Evolutionary conservation across 2,888 invertebrate genomes (phyloP).

Genomic region (Conomelus anceps): DNA sequence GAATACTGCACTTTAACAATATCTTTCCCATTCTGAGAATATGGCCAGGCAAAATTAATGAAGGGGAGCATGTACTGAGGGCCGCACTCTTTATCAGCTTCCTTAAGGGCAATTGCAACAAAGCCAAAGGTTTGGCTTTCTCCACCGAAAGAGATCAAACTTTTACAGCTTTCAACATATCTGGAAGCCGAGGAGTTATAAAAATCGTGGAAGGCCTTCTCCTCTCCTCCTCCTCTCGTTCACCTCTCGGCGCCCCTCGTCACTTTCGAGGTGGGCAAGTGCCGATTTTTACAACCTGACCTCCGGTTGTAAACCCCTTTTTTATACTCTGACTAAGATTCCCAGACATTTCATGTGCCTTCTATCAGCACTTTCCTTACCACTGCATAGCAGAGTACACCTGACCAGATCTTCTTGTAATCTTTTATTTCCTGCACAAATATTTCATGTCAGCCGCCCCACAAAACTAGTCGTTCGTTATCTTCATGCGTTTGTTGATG

Average conservation of each 20-base stretch:
- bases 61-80: background rate
- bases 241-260: background rate
- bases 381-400: background rate
- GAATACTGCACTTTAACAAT: background rate
- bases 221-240: background rate
- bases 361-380: background rate
- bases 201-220: constrained; percentile 7
- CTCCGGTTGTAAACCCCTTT: background rate
- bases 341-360: background rate
- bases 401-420: background rate
- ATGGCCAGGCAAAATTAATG: background rate
- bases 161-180: constrained; percentile 23
- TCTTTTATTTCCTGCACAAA: background rate
- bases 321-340: background rate
- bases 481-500: background rate
- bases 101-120: background rate
- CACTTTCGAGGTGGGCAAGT: background rate
- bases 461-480: background rate
- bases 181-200: constrained; percentile 10
- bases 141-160: constrained; percentile 26
- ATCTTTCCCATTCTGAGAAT: background rate
- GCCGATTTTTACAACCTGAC: constrained; percentile 7
- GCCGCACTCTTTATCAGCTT: background rate
- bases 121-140: background rate
- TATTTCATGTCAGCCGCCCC: background rate